phyloP scores from a whole-genome alignment of 2,888 invertebrate species.

The Volucella zonaria region DNA sequence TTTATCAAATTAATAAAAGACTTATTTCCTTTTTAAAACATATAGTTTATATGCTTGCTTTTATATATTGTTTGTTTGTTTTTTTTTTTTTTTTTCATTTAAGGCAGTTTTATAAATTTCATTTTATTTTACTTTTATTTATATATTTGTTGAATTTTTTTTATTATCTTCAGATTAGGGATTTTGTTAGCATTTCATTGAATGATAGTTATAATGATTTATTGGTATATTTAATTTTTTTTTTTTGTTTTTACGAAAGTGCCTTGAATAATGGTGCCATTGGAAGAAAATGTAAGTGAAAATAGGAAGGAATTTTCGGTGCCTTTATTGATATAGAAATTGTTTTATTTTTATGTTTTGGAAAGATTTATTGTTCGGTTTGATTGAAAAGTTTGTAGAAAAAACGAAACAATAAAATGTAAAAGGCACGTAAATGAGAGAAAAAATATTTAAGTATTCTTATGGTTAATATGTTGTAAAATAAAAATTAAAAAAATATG shows the following conservation, averaged over 20 bases:
- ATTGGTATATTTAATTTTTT: conserved; percentile 25
- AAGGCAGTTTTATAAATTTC: conserved; percentile 72
- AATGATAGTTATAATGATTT: conserved; percentile 45
- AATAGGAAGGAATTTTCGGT: conserved; percentile 45
- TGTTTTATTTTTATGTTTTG: conserved; percentile 13
- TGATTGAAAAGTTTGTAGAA: conserved; percentile 28
- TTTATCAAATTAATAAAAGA: conserved; percentile 58
- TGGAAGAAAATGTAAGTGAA: conserved; percentile 57
- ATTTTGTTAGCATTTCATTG: conserved; percentile 56
- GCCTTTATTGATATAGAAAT: conserved; percentile 57
- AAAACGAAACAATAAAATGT: conserved; percentile 25
- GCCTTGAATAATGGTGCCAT: conserved; percentile 68
- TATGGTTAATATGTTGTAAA: conserved; percentile 1
- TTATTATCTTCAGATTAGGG: conserved; percentile 63
- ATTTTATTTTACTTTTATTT: conserved; percentile 62
- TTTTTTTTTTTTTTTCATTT: conserved; percentile 42
- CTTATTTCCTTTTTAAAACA: conserved; percentile 31
- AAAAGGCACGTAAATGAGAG: conserved; percentile 56
- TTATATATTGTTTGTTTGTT: conserved; percentile 9
- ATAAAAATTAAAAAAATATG: neutral
- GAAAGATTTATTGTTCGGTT: conserved; percentile 17
- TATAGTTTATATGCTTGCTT: conserved; percentile 44
- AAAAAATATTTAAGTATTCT: neutral
- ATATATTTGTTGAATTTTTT: conserved; percentile 51
- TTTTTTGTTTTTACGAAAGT: conserved; percentile 45